Conservation (phyloP, 2,797 vertebrate genomes). For the Arrhamphus sclerolepis region DNA sequence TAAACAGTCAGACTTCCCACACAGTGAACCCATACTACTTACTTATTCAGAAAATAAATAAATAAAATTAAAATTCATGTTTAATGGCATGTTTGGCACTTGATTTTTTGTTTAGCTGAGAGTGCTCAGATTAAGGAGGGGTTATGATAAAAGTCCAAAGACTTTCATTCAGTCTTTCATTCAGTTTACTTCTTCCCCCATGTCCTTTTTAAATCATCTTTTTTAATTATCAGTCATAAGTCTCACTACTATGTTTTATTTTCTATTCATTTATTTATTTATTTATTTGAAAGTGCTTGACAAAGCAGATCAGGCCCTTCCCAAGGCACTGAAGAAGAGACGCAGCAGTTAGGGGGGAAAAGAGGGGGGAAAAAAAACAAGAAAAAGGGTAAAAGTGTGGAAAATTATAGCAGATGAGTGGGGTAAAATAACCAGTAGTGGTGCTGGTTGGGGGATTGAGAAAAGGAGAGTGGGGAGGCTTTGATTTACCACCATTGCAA, state of each 20-base stretch:
- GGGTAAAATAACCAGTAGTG: background rate
- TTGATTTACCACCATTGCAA: slow-evolving; percentile 63
- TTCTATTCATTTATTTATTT: no score
- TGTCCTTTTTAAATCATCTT: slow-evolving; percentile 20
- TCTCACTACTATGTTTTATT: slow-evolving; percentile 38
- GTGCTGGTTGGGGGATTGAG: no score
- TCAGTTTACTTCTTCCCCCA: background rate
- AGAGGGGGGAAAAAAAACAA: slow-evolving; percentile 52
- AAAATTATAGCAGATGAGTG: slow-evolving; percentile 48
- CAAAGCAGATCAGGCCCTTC: slow-evolving; percentile 62
- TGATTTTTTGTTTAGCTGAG: slow-evolving; percentile 2
- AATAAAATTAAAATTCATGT: no score
- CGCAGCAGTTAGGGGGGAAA: slow-evolving; percentile 49
- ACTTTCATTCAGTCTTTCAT: slow-evolving; percentile 5
- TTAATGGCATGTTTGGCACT: background rate
- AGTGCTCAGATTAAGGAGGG: slow-evolving; percentile 6
- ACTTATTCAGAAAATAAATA: no score
- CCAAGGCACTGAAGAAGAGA: slow-evolving; percentile 58
- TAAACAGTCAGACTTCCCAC: background rate
- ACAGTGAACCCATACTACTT: background rate
- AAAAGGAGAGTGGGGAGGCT: slow-evolving; percentile 59
- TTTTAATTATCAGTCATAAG: slow-evolving; percentile 63
- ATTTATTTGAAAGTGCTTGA: slow-evolving; percentile 62
- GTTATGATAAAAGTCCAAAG: background rate
- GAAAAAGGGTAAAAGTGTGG: slow-evolving; percentile 56